Base-by-base conservation (phyloP, 1,140 invertebrate genomes). In the Drosophila suzukii region DNA sequence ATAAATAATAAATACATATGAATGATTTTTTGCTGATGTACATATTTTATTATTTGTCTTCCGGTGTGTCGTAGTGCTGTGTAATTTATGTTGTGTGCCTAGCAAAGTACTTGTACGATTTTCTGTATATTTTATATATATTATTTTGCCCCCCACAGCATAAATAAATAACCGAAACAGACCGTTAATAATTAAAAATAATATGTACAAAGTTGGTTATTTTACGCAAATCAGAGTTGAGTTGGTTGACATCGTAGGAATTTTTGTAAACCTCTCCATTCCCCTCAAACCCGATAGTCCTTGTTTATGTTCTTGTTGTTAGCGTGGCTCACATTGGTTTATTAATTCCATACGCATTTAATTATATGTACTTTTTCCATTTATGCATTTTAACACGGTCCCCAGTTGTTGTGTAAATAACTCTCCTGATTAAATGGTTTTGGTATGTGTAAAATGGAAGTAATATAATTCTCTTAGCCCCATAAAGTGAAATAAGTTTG, bases 341-440 rank as follows among this genome's bases (percentile, higher is more conserved):
- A 67, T 80, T 80, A 44, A 62, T 82, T 68, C 36, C 34, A 66
- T 73, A 46, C 38, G 63, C 53, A 59, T 66, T 65, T 44, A 72
- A 55, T 41, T 56, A 60, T 43, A 63, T 41, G 39, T 41, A 41
- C 15, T 50, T 62, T 61, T 51, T 61, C 15, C 44, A 75, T 57
- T 56, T 85, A 41, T 57, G 59, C 46, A 59, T 63, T 47, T 60
- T 71, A 65, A 56, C 46, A 63, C 54, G 74, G 57, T 62, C 34
- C 38, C 38, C 38, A 12, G 39, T 41, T 71, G 41, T 66, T 63
- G 30, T 55, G 43, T 74, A 73, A 43, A 60, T 77, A 57, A 70
- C 46, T 61, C 43, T 17, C n/a, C 44, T 43, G 49, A 57, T 58
- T 78, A 61, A 66, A 72, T 73, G 81, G 81, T 80, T 71, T 84